These are phyloP conservation scores for Ischnus inquisitorius DNA, from an alignment of 2,888 invertebrate species.

Conservation along the genomic window DNA sequence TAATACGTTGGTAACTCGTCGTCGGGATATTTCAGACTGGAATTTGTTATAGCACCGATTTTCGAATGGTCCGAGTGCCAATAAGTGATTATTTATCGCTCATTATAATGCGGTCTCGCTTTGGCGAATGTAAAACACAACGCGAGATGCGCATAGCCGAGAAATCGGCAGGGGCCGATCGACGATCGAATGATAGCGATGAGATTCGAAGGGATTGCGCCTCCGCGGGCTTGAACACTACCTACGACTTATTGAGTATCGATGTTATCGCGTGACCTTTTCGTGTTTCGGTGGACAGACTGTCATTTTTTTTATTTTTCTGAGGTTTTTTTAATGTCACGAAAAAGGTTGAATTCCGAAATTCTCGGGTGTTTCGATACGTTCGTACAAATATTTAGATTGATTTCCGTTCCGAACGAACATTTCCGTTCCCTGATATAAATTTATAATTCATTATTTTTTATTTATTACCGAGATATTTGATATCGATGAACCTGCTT, in stretches of 20 bases:
- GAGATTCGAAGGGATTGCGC: constrained; percentile 75
- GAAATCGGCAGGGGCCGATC: constrained; percentile 78
- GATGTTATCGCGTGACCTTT: background rate
- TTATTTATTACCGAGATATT: no score
- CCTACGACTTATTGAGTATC: constrained; percentile 78
- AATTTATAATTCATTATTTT: no score
- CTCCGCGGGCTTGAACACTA: constrained; percentile 72
- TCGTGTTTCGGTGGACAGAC: constrained; percentile 10
- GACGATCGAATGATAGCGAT: constrained; percentile 74
- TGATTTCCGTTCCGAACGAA: no score
- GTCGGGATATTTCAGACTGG: constrained; percentile 45
- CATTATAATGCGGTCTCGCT: constrained; percentile 80
- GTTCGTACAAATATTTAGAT: no score
- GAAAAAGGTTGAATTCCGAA: background rate
- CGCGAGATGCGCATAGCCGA: constrained; percentile 60
- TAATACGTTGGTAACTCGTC: constrained; percentile 27
- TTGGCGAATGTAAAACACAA: constrained; percentile 53
- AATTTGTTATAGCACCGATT: constrained; percentile 49
- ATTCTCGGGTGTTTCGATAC: no score
- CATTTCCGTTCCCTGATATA: no score
- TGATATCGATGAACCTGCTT: background rate
- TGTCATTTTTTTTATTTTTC: background rate
- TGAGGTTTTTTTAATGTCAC: background rate
- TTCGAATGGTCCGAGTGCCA: constrained; percentile 72
- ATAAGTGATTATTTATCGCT: constrained; percentile 81